A percentile compares a stretch with the other conserved stretches of the same genome.
These are phyloP conservation scores for Piprites chloris DNA, from an alignment of 2,113 vertebrate genomes.

Conservation along the genomic window DNA sequence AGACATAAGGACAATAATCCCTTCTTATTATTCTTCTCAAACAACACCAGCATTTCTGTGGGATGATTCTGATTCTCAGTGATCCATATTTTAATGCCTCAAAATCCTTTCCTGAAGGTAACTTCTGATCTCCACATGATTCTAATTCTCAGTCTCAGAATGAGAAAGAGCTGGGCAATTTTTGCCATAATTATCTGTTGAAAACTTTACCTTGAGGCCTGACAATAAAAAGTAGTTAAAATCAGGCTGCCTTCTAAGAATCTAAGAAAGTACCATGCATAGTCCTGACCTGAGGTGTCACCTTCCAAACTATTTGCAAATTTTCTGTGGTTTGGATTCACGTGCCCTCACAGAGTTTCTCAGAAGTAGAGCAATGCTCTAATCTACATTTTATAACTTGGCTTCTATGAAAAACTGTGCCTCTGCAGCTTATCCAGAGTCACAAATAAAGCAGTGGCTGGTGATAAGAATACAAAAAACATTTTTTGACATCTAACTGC, in stretches of 20 bases:
- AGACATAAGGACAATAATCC: neutral
- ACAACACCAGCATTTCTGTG: neutral
- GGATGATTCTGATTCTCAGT: neutral
- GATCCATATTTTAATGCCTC: neutral
- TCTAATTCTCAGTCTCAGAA: neutral
- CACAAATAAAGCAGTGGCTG: neutral
- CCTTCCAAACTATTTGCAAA: neutral
- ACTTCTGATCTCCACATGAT: neutral
- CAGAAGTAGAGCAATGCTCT: neutral
- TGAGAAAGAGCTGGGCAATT: neutral
- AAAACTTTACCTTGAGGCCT: neutral
- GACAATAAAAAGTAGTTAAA: neutral
- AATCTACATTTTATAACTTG: neutral
- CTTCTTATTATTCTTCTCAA: neutral
- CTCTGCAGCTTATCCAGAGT: neutral
- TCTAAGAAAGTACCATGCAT: neutral
- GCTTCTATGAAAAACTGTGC: neutral
- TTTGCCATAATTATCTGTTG: neutral
- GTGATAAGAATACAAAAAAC: neutral
- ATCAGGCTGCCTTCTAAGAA: neutral
- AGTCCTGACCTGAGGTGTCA: neutral
- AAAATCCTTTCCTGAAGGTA: constrained; percentile 26
- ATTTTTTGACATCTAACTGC: neutral
- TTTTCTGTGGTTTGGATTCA: neutral
- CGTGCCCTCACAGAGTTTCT: neutral